Conservation (phyloP, 2,797 vertebrate species). For the Ptychobarbus kaznakovi region DNA sequence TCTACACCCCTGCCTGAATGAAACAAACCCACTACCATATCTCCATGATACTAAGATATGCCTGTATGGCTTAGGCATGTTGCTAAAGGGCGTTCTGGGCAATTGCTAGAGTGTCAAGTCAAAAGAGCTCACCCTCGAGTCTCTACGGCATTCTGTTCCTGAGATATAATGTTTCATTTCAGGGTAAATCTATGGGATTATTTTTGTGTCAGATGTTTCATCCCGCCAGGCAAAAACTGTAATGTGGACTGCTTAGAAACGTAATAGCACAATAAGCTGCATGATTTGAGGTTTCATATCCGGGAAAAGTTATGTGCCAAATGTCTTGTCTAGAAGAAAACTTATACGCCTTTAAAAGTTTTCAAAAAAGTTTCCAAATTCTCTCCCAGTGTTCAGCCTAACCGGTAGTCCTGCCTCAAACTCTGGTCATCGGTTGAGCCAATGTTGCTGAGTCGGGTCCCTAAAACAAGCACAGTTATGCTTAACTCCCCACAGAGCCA, state of each 20-base stretch:
- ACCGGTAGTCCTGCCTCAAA: background rate
- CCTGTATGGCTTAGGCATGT: background rate
- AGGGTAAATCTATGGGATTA: background rate
- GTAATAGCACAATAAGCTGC: background rate
- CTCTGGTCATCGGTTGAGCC: background rate
- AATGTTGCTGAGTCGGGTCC: background rate
- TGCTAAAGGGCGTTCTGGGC: background rate
- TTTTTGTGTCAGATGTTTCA: background rate
- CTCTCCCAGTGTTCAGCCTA: background rate
- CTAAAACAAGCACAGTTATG: background rate
- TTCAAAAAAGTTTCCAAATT: background rate
- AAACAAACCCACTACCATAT: background rate
- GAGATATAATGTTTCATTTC: conserved; percentile 16
- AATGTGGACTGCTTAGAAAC: conserved; percentile 12
- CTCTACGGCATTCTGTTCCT: background rate
- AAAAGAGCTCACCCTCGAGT: background rate
- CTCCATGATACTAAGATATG: background rate
- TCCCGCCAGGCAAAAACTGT: background rate
- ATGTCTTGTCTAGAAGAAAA: conserved; percentile 5
- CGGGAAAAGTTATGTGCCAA: background rate
- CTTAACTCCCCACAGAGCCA: background rate
- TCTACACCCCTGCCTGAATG: background rate
- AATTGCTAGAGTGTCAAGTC: background rate
- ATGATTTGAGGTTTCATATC: background rate
- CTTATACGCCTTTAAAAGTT: background rate